Conservation (phyloP, 2,888 invertebrate genomes). For the Acleris cristana region DNA sequence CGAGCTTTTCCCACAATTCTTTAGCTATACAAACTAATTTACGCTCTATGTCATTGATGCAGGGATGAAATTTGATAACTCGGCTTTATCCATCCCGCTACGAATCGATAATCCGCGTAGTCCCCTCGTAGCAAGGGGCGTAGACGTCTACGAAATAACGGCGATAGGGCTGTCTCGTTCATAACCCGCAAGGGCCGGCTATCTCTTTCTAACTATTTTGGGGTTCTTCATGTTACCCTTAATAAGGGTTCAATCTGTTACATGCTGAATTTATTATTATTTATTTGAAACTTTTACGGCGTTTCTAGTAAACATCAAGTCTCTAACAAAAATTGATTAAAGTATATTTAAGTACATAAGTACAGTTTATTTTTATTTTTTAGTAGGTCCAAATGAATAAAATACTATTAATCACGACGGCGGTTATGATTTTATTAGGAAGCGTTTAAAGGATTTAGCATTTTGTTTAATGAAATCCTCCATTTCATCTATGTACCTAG, state of each 20-base stretch:
- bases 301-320: too few species aligned
- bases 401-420: too few species aligned
- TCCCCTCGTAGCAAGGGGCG: conserved; percentile 58
- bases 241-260: background rate
- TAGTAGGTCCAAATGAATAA: too few species aligned
- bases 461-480: too few species aligned
- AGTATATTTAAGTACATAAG: too few species aligned
- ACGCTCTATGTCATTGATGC: background rate
- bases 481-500: too few species aligned
- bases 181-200: conserved; percentile 39
- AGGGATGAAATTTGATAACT: conserved; percentile 41
- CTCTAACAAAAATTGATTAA: too few species aligned
- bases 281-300: background rate
- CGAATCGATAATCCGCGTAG: conserved; percentile 62
- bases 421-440: too few species aligned
- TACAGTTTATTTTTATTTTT: too few species aligned
- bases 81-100: conserved; percentile 38
- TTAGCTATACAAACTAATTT: conserved; percentile 33
- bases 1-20: conserved; percentile 31
- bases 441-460: too few species aligned
- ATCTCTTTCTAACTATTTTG: conserved; percentile 27
- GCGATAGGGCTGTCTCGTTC: conserved; percentile 49
- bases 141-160: conserved; percentile 44
- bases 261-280: background rate
- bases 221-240: background rate